phyloP scores from a whole-genome alignment of 1,140 invertebrate species.

The Drosophila prosaltans region DNA sequence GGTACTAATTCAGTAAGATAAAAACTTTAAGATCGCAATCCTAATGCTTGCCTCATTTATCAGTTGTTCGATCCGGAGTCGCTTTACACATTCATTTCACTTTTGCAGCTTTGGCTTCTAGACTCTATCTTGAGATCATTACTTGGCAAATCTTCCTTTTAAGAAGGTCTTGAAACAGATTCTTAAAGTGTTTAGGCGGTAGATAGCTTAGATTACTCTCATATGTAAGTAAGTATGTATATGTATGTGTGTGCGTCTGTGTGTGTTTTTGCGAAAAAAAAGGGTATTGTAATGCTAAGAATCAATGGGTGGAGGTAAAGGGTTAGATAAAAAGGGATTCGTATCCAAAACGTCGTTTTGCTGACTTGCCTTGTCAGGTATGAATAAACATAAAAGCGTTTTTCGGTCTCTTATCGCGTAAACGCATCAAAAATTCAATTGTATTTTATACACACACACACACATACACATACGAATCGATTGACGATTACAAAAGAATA shows the following conservation, averaged over 20 bases:
- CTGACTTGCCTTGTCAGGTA: constrained; percentile 43
- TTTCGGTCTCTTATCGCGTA: constrained; percentile 61
- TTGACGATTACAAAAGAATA: constrained; percentile 64
- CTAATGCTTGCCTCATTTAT: too few species aligned
- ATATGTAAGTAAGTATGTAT: neutral
- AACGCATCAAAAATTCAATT: constrained; percentile 74
- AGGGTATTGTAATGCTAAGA: constrained; percentile 12
- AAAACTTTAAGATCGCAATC: too few species aligned
- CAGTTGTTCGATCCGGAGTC: neutral
- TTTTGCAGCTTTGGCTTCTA: too few species aligned
- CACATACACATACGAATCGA: constrained; percentile 39
- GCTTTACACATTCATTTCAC: too few species aligned
- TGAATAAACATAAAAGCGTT: constrained; percentile 76
- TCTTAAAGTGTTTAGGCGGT: too few species aligned
- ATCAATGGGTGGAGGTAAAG: neutral
- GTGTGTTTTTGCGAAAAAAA: neutral
- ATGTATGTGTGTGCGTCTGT: neutral
- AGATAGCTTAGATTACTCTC: too few species aligned
- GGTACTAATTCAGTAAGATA: too few species aligned
- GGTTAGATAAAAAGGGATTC: neutral
- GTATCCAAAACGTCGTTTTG: constrained; percentile 7
- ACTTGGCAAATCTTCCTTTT: too few species aligned
- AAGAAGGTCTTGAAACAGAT: too few species aligned
- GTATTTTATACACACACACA: constrained; percentile 55
- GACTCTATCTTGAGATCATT: too few species aligned